These are phyloP conservation scores for Hozukius guyotensis DNA, from an alignment of 2,797 vertebrate species.

Conservation along the genomic window DNA sequence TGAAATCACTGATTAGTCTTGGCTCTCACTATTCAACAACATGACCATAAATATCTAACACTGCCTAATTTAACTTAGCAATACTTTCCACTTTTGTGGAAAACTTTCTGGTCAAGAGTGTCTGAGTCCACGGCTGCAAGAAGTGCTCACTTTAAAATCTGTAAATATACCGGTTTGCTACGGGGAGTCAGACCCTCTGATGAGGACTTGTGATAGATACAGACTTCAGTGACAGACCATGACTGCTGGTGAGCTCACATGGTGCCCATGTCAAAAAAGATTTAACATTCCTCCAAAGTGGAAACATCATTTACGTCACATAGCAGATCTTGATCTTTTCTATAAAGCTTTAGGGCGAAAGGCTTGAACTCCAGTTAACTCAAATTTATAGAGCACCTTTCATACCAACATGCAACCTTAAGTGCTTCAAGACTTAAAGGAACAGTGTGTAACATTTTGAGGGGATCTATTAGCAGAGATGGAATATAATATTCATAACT, in stretches of 20 bases:
- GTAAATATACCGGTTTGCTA: neutral
- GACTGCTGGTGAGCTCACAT: slow-evolving; percentile 25
- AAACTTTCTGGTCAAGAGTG: neutral
- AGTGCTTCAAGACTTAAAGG: too few relatives aligned
- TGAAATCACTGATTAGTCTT: neutral
- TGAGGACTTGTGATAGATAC: neutral
- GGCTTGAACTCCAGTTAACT: too few relatives aligned
- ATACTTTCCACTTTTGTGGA: neutral
- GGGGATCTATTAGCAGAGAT: too few relatives aligned
- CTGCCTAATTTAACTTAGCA: neutral
- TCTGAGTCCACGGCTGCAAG: neutral
- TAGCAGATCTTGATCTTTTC: neutral
- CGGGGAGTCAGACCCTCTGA: neutral
- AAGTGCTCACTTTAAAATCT: neutral
- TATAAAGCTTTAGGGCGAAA: neutral
- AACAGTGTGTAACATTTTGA: too few relatives aligned
- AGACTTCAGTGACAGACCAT: neutral
- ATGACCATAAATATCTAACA: neutral
- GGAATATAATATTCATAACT: too few relatives aligned
- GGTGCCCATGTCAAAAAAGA: neutral
- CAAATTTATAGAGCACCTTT: too few relatives aligned
- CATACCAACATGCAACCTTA: too few relatives aligned
- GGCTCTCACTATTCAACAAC: neutral
- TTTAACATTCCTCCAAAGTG: neutral
- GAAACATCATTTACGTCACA: neutral